Base-by-base conservation (phyloP, 1,140 invertebrate species). In the Myzus persicae region DNA sequence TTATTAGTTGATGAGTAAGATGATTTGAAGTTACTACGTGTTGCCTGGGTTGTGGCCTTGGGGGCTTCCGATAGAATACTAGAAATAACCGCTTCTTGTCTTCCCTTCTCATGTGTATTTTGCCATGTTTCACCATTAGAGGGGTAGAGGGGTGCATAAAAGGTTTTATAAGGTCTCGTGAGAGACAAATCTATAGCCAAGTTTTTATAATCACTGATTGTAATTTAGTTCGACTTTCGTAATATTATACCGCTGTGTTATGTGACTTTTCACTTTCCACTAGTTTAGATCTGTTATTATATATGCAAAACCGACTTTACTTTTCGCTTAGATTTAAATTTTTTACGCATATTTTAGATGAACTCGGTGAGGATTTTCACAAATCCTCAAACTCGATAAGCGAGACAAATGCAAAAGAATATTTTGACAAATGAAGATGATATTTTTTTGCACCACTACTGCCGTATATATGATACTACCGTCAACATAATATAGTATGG, bases 401-500 rank as follows among this genome's bases (percentile, higher is more conserved):
- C 44, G 59, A 24, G 42, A 91, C 59, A 91, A 91, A 91, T 91
- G 67, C 67, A 91, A 11, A 46, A 40, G 40, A 26, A 81, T 81
- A 81, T 67, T 91, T 91, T 91, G 67, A 91, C 67, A 91, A 91
- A 82, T 91, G 67, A 82, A 81, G 67, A 82, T 82, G 31, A 91
- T 81, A 82, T 48, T 48, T 91, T 91, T 91, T 91, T 82, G 31
- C 42, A 8, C 42, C 26, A 44, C 87, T 38, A 22, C 90, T 46
- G 3, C 2, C 90, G 36, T 81, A 44, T 76, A 82, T 91, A 91
- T 46, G 42, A 82, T 76, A 22, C n/a, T n/a, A 82, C 44, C 42
- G n/a, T 67, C 67, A 76, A 46, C 40, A 91, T 91, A 91, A 91
- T 91, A 46, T 91, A 82, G 90, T 48, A 91, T 48, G 90, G 90